Evolutionary conservation across 2,797 vertebrate species (phyloP).

Genomic region (Toxotes lorentzi): DNA sequence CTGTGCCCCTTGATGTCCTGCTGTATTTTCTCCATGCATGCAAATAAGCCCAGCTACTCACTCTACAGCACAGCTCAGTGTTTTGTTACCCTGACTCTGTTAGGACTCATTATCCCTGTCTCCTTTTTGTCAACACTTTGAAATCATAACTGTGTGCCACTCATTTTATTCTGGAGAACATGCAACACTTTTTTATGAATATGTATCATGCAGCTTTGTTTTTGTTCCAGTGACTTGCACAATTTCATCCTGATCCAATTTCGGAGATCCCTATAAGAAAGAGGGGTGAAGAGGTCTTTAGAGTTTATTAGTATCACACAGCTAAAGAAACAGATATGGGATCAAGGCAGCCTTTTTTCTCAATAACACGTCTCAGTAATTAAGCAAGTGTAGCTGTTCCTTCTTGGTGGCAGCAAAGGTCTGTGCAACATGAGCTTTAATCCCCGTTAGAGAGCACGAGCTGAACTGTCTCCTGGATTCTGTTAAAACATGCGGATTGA

Average conservation of each 20-base stretch:
- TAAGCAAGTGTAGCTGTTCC: constrained; percentile 18
- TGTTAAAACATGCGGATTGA: constrained; percentile 36
- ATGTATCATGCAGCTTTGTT: constrained; percentile 45
- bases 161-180: constrained; percentile 43
- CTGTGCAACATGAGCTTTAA: constrained; percentile 35
- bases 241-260: constrained; percentile 51
- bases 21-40: constrained; percentile 47
- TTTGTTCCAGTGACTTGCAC: constrained; percentile 41
- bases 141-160: constrained; percentile 30
- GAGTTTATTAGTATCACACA: constrained; percentile 36
- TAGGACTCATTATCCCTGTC: constrained; percentile 51
- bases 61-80: constrained; percentile 36
- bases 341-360: constrained; percentile 26
- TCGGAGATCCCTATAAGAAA: constrained; percentile 28
- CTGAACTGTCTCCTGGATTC: constrained; percentile 28
- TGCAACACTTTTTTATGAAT: constrained; percentile 48
- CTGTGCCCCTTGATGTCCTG: constrained; percentile 45
- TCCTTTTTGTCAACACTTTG: constrained; percentile 38
- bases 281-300: constrained; percentile 4
- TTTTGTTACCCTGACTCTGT: constrained; percentile 39
- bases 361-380: constrained; percentile 17
- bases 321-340: constrained; percentile 35
- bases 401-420: constrained; percentile 32
- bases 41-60: constrained; percentile 45
- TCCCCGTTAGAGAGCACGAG: constrained; percentile 29